A percentile compares a stretch with the other conserved stretches of the same genome.
phyloP scores from a whole-genome alignment of 2,113 vertebrate species.

The Psophia crepitans region DNA sequence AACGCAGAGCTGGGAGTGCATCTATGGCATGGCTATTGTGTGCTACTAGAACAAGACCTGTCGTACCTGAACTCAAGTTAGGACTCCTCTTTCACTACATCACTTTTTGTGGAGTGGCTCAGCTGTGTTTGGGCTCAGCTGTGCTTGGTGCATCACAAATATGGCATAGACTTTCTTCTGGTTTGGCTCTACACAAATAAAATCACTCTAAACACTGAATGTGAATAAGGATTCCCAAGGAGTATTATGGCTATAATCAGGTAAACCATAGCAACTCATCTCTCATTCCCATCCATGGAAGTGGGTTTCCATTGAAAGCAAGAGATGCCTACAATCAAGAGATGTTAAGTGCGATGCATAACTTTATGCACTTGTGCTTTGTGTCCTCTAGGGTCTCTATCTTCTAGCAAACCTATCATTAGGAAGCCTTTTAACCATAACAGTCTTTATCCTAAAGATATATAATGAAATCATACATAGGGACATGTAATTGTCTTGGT shows the following conservation, averaged over 20 bases:
- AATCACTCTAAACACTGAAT: background rate
- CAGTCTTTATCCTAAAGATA: background rate
- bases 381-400: background rate
- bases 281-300: background rate
- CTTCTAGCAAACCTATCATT: background rate
- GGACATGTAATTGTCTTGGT: background rate
- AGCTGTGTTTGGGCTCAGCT: background rate
- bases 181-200: background rate
- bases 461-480: background rate
- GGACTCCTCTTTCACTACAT: background rate
- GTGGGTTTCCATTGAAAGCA: background rate
- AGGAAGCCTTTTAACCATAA: background rate
- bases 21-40: fast-evolving
- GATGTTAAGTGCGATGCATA: background rate
- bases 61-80: background rate
- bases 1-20: background rate
- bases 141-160: background rate
- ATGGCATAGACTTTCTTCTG: background rate
- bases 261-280: background rate
- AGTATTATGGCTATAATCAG: background rate
- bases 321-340: background rate
- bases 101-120: background rate
- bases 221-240: background rate
- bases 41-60: background rate
- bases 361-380: background rate